A percentile compares a stretch with the other conserved stretches of the same genome.
These are phyloP conservation scores for Hypothenemus hampei DNA, from an alignment of 1,140 invertebrate genomes.

Conservation along the genomic window DNA sequence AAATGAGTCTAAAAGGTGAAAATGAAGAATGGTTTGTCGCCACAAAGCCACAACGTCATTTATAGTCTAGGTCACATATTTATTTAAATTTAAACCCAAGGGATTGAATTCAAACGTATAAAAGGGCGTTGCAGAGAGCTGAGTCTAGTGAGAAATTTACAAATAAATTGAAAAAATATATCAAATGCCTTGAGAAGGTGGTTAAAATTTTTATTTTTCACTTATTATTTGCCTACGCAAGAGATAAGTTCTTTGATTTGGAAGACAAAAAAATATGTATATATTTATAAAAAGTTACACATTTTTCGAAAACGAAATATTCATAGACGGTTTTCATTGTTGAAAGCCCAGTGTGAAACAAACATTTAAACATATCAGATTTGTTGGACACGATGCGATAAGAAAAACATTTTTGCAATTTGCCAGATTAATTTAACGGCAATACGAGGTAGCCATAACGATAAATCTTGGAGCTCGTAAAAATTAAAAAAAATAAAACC, in stretches of 20 bases:
- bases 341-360: too few relatives aligned
- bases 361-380: too few relatives aligned
- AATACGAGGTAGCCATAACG: too few relatives aligned
- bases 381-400: too few relatives aligned
- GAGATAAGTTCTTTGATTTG: too few relatives aligned
- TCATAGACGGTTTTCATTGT: too few relatives aligned
- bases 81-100: slow-evolving; percentile 6
- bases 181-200: background rate
- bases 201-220: too few relatives aligned
- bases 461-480: too few relatives aligned
- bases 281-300: background rate
- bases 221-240: too few relatives aligned
- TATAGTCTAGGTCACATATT: slow-evolving; percentile 2
- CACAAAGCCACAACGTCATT: background rate
- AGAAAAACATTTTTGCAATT: too few relatives aligned
- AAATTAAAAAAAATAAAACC: slow-evolving; percentile 11
- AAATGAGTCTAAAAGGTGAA: too few relatives aligned
- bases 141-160: background rate
- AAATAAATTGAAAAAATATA: slow-evolving; percentile 1
- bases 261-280: background rate
- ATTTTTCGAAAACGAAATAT: background rate
- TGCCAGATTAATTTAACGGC: too few relatives aligned
- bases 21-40: background rate
- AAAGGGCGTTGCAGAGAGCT: slow-evolving; percentile 1
- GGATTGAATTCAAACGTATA: slow-evolving; percentile 3